Evolutionary conservation across 2,113 vertebrate species (phyloP), one percentile per base, ranked within the genome.

Genomic region (Boleophthalmus pectinirostris): DNA sequence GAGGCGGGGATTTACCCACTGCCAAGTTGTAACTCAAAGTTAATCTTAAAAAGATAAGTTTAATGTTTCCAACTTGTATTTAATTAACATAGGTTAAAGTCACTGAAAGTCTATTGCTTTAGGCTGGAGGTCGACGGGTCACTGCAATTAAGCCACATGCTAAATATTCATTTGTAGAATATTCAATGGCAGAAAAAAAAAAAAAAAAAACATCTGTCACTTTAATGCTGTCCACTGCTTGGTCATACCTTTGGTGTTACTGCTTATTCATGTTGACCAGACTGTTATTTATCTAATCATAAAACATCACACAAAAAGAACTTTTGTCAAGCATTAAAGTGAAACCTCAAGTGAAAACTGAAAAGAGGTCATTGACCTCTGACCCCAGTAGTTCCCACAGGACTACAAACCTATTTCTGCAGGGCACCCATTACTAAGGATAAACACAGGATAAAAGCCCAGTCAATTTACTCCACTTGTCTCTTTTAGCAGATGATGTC

Each of bases 41-140:
- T 79, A 79, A 84, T 84, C 75, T 76, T 38, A 38, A 24, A 76
- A 74, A 69, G 35, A 66, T 80, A 80, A 46, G 72, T 68, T 75
- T 84, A 63, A 75, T 6, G 24, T 84, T 82, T 77, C 82, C 61
- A 20, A 74, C 73, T 82, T 85, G 74, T 76, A 69, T 74, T 69
- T 68, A 76, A 81, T 77, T 54, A 60, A 68, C n/a, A 5, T 3
- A 53, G 49, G 68, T 70, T 66, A 54, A 68, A 80, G 29, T n/a
- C 65, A 29, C 65, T 78, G 72, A 1, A 29, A 38, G 29, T 73
- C 69, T 61, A 61, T 61, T 33, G 13, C 25, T 29, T 33, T 7
- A 16, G 14, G 16, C 7, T 35, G 33, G 29, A 64, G 35, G 7
- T n/a, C 35, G 10, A 11, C 29, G 9, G 8, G 60, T 2, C 24